Percentiles rank a stretch among this genome's conserved stretches.
These are phyloP conservation scores for Agrochola lychnidis DNA, from an alignment of 2,888 invertebrate species.

Conservation along the genomic window DNA sequence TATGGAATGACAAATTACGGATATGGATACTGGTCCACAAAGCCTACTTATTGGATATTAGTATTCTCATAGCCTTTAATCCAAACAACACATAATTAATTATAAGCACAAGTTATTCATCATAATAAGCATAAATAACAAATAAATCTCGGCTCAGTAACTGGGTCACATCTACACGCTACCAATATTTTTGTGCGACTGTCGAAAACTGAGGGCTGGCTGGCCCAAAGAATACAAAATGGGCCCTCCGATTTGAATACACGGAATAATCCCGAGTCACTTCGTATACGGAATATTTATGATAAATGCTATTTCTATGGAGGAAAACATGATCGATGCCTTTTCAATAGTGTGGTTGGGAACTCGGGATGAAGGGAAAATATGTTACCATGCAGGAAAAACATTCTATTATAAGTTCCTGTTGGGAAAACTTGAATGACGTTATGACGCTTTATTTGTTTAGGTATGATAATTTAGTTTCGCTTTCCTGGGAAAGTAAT, in stretches of 20 bases:
- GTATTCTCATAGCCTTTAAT: background rate
- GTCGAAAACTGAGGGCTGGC: slow-evolving; percentile 38
- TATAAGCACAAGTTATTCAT: slow-evolving; percentile 30
- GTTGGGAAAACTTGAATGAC: slow-evolving; percentile 7
- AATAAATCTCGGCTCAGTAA: slow-evolving; percentile 49
- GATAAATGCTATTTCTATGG: slow-evolving; percentile 48
- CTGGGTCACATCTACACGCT: slow-evolving; percentile 55
- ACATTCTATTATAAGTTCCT: slow-evolving; percentile 15
- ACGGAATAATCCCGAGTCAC: slow-evolving; percentile 41
- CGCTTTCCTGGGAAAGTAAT: background rate
- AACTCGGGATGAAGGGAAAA: slow-evolving; percentile 23
- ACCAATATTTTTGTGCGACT: slow-evolving; percentile 46
- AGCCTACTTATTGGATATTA: background rate
- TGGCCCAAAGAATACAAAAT: slow-evolving; percentile 49
- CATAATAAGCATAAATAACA: slow-evolving; percentile 39
- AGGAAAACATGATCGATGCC: slow-evolving; percentile 53
- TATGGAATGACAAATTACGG: background rate
- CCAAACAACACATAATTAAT: slow-evolving; percentile 19
- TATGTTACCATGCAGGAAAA: slow-evolving; percentile 29
- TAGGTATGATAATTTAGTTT: background rate
- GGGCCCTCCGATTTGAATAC: slow-evolving; percentile 61
- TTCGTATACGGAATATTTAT: slow-evolving; percentile 44
- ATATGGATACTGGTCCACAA: background rate
- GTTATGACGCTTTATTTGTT: slow-evolving; percentile 22
- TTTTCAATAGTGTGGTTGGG: slow-evolving; percentile 44